Conservation (phyloP, 2,797 vertebrate species). For the Lindbergichthys nudifrons region DNA sequence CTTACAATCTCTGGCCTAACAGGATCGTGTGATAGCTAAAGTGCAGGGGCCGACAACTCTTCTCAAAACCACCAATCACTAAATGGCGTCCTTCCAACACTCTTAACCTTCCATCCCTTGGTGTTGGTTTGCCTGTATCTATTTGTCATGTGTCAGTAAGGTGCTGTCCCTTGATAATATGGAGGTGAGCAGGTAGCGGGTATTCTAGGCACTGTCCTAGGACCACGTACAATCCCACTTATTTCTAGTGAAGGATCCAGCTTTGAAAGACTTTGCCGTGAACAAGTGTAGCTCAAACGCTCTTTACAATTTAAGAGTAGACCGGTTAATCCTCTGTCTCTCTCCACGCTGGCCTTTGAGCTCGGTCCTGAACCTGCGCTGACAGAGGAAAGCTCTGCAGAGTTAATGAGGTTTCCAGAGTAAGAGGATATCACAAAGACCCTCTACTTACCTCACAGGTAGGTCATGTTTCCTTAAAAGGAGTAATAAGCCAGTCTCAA, state of each 20-base stretch:
- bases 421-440: conserved; percentile 66
- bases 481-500: conserved; percentile 16
- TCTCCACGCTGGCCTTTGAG: conserved; percentile 43
- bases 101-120: conserved; percentile 4
- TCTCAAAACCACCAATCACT: conserved; percentile 17
- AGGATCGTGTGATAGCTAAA: conserved; percentile 16
- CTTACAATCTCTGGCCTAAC: conserved; percentile 19
- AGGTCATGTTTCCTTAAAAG: conserved; percentile 37
- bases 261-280: not conserved
- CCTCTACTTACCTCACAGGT: conserved; percentile 17
- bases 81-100: conserved; percentile 26
- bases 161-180: conserved; percentile 26
- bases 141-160: conserved; percentile 38
- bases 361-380: conserved; percentile 23
- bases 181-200: conserved; percentile 20
- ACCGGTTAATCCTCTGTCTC: conserved; percentile 50
- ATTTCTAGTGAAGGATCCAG: conserved; percentile 2
- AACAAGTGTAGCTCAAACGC: conserved; percentile 32
- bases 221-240: conserved; percentile 27
- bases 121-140: conserved; percentile 21
- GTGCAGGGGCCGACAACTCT: not conserved
- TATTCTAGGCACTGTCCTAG: conserved; percentile 13
- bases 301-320: conserved; percentile 30
- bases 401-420: conserved; percentile 59
- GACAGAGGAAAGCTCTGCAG: conserved; percentile 49